Conservation (phyloP, 2,888 invertebrate genomes). For the Lamellibrachia columna region DNA sequence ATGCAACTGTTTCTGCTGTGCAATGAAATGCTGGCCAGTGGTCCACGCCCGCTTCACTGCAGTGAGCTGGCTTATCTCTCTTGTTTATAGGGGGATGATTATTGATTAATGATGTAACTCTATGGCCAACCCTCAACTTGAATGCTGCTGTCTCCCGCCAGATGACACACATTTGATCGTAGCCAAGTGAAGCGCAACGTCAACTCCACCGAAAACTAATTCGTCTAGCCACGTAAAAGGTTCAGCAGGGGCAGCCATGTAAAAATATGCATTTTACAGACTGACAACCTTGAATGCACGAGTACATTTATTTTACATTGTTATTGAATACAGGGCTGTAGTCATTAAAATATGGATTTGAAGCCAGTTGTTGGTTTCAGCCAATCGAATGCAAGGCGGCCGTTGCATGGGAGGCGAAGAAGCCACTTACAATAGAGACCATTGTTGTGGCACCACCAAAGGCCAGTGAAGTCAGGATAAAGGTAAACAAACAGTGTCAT, state of each 20-base stretch:
- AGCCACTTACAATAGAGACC: slow-evolving; percentile 87
- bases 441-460: slow-evolving; percentile 94
- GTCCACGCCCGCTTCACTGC: no score
- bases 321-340: background rate
- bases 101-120: no score
- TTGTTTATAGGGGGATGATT: no score
- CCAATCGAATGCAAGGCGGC: slow-evolving; percentile 90
- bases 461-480: slow-evolving; percentile 82
- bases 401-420: slow-evolving; percentile 94
- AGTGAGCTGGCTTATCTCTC: no score
- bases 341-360: background rate
- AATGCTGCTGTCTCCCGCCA: background rate
- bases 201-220: no score
- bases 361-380: slow-evolving; percentile 43
- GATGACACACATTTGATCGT: background rate
- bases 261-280: no score
- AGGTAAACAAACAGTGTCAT: slow-evolving; percentile 56
- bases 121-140: background rate
- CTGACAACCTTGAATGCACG: no score
- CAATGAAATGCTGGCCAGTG: no score
- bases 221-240: no score
- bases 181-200: no score
- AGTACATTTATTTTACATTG: background rate
- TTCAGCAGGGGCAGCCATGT: no score
- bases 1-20: no score